Base-by-base conservation (phyloP, 2,113 vertebrate genomes). In the Crotophaga sulcirostris region DNA sequence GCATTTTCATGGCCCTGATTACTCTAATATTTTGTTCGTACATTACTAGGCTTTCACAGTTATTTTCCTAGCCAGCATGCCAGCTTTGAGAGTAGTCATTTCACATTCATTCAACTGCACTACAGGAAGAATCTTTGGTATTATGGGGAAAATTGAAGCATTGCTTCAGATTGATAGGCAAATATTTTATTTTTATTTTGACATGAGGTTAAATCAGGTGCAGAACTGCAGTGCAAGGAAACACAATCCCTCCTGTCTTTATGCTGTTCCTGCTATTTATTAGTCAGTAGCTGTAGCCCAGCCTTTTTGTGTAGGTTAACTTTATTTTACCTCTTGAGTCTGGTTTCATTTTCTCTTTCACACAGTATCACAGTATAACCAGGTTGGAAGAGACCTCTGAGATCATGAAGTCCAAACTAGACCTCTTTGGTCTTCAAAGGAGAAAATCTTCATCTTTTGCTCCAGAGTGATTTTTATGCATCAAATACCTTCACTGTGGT, bases 31-130 rank as follows among this genome's bases (percentile, higher is more conserved):
- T 96, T 94, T 86, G 55, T 97, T 97, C 97, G 90, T 91, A 85
- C 93, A 68, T 55, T 96, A 97, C 54, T 26, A 97, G 90, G 93
- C 96, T 97, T 63, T 92, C 94, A 84, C 91, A 84, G 87, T 91
- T 97, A 89, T 92, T 90, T 96, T 96, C 78, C 75, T 95, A 92
- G 97, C 91, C 94, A 52, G 89, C 66, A 13, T 24, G 67, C 42
- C 82, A 62, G 72, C 73, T 17, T 68, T 67, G 84, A 93, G 84
- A 90, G 60, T 9, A 81, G 72, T 85, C n/a, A 44, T 63, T 90
- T 51, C 0, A 0, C 42, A 18, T 54, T 79, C 0, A 1, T 62
- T 86, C 60, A 66, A 3, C 20, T 70, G 73, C 9, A 34, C 47
- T 17, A 14, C 33, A 40, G 67, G 72, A 78, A 66, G 34, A 64